These are phyloP conservation scores for Alauda arvensis DNA, from an alignment of 2,797 vertebrate species.

Conservation along the genomic window DNA sequence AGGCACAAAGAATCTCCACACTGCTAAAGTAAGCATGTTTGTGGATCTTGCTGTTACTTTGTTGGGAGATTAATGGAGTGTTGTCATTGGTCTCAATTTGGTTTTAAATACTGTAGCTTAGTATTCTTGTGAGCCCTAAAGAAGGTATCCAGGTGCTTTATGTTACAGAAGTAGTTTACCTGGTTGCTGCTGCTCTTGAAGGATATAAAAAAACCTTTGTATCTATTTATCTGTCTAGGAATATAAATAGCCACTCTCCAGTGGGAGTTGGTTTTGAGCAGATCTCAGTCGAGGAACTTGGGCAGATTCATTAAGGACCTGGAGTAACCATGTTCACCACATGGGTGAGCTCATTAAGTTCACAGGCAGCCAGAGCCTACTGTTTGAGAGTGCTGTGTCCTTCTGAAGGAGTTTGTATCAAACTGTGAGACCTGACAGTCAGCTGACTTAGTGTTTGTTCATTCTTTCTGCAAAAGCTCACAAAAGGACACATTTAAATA, in stretches of 20 bases:
- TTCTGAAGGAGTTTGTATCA: not conserved
- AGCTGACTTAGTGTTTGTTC: not conserved
- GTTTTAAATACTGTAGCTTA: not conserved
- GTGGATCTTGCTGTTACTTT: not conserved
- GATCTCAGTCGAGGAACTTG: not conserved
- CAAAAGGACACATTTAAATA: not conserved
- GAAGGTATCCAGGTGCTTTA: not conserved
- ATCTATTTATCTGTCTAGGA: conserved; percentile 3
- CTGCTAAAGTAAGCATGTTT: not conserved
- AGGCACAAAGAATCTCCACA: not conserved
- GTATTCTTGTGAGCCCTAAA: not conserved
- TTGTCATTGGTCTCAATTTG: not conserved
- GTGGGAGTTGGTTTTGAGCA: not conserved
- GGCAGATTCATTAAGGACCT: not conserved
- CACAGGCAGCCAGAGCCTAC: not conserved
- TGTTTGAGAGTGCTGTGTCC: not conserved
- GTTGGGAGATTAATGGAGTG: not conserved
- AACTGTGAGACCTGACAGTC: not conserved
- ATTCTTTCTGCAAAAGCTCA: not conserved
- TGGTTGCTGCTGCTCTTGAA: not conserved
- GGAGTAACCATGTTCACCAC: not conserved
- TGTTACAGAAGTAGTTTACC: not conserved
- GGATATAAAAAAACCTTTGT: not conserved
- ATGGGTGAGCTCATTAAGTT: not conserved
- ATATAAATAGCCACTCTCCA: not conserved